A percentile compares a stretch with the other conserved stretches of the same genome.
Evolutionary conservation across 1,140 invertebrate species (phyloP).

Genomic region (Macrosteles quadrilineatus): DNA sequence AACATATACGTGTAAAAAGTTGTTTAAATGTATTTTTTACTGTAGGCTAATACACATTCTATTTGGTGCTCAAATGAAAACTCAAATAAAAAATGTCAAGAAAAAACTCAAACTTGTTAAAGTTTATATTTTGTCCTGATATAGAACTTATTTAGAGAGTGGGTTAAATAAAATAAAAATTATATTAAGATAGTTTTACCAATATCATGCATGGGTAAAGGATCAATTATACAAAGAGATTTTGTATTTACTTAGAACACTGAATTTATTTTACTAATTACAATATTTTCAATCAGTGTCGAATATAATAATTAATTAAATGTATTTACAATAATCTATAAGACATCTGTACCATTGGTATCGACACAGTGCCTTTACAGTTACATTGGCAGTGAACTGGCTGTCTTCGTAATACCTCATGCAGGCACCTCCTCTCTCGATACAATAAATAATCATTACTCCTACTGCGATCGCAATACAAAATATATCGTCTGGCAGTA

Average conservation of each 20-base stretch:
- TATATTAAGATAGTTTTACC: too few relatives aligned
- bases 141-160: too few relatives aligned
- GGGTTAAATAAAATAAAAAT: too few relatives aligned
- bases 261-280: conserved; percentile 30
- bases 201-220: too few relatives aligned
- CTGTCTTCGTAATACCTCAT: neutral
- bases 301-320: conserved; percentile 1
- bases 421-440: neutral
- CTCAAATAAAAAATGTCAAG: too few relatives aligned
- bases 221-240: too few relatives aligned
- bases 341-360: neutral
- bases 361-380: neutral
- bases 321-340: conserved; percentile 7
- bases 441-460: neutral
- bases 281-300: conserved; percentile 28
- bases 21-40: too few relatives aligned
- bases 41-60: too few relatives aligned
- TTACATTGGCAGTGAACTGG: conserved; percentile 1
- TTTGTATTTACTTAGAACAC: conserved; percentile 15
- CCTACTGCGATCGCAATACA: neutral
- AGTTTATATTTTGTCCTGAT: too few relatives aligned
- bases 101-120: too few relatives aligned
- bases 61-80: too few relatives aligned
- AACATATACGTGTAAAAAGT: too few relatives aligned
- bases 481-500: neutral